Percentiles rank a stretch among this genome's conserved stretches.
These are phyloP conservation scores for Heterodera carotae DNA, from an alignment of 1,140 invertebrate genomes.

Conservation along the genomic window DNA sequence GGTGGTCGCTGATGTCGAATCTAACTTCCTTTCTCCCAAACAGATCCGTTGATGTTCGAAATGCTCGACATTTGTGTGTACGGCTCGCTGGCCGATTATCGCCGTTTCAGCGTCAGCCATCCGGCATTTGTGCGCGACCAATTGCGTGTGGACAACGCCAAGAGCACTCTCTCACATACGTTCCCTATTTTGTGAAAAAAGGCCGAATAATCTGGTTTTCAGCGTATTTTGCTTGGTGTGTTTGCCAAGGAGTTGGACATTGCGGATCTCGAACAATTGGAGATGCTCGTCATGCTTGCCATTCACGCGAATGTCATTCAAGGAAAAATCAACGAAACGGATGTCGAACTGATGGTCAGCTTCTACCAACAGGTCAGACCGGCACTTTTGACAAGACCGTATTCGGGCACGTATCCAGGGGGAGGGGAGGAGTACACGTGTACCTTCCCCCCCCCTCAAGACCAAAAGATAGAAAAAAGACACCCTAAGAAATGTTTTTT, in stretches of 20 bases:
- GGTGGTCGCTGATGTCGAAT: too few species aligned
- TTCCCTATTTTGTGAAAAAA: too few species aligned
- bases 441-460: too few species aligned
- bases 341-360: constrained; percentile 49
- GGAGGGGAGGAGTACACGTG: too few species aligned
- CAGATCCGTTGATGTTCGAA: constrained; percentile 53
- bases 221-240: constrained; percentile 25
- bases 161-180: too few species aligned
- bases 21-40: too few species aligned
- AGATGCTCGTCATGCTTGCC: constrained; percentile 64
- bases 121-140: constrained; percentile 57
- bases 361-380: constrained; percentile 51
- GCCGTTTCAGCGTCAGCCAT: constrained; percentile 50
- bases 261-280: constrained; percentile 51
- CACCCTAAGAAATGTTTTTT: too few species aligned
- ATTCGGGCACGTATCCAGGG: too few species aligned
- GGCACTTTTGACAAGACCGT: too few species aligned
- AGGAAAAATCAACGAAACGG: constrained; percentile 61
- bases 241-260: constrained; percentile 56
- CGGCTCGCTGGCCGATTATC: constrained; percentile 56
- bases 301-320: constrained; percentile 61
- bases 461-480: too few species aligned
- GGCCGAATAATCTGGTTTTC: too few species aligned
- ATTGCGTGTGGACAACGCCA: constrained; percentile 48
- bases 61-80: constrained; percentile 55